phyloP scores from a whole-genome alignment of 2,888 invertebrate genomes.

The Scaptomyza reducta region DNA sequence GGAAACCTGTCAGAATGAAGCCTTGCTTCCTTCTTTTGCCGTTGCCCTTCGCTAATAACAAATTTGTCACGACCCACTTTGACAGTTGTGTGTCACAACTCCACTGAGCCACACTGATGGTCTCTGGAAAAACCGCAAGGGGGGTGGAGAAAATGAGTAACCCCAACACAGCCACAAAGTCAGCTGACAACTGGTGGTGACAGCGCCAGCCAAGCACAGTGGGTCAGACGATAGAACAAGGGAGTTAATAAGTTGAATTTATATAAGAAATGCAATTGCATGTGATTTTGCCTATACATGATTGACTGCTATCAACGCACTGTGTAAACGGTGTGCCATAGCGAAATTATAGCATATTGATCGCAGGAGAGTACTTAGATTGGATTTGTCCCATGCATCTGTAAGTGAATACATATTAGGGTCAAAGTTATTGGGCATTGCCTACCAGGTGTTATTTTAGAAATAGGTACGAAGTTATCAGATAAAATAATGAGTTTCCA shows the following conservation, averaged over 20 bases:
- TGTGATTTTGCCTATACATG: too few relatives aligned
- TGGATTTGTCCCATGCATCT: too few relatives aligned
- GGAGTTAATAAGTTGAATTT: background rate
- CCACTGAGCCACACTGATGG: slow-evolving; percentile 32
- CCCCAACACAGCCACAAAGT: slow-evolving; percentile 42
- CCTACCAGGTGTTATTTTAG: too few relatives aligned
- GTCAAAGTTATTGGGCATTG: too few relatives aligned
- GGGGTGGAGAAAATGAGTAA: slow-evolving; percentile 7
- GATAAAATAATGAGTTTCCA: too few relatives aligned
- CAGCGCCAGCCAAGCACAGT: slow-evolving; percentile 46
- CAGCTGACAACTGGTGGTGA: slow-evolving; percentile 57
- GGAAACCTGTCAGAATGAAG: slow-evolving; percentile 37
- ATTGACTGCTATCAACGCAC: background rate
- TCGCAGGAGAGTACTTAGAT: too few relatives aligned
- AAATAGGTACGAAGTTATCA: background rate
- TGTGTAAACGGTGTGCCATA: too few relatives aligned
- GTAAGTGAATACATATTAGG: too few relatives aligned
- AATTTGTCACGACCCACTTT: slow-evolving; percentile 81
- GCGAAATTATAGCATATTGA: too few relatives aligned
- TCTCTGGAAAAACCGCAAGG: slow-evolving; percentile 41
- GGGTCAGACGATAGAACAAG: slow-evolving; percentile 8
- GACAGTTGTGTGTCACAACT: slow-evolving; percentile 78
- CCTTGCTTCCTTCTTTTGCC: slow-evolving; percentile 8
- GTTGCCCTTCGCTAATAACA: slow-evolving; percentile 64
- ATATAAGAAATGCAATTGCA: background rate